These are phyloP conservation scores for Raja brachyura DNA, from an alignment of 2,113 vertebrate genomes.

Conservation along the genomic window DNA sequence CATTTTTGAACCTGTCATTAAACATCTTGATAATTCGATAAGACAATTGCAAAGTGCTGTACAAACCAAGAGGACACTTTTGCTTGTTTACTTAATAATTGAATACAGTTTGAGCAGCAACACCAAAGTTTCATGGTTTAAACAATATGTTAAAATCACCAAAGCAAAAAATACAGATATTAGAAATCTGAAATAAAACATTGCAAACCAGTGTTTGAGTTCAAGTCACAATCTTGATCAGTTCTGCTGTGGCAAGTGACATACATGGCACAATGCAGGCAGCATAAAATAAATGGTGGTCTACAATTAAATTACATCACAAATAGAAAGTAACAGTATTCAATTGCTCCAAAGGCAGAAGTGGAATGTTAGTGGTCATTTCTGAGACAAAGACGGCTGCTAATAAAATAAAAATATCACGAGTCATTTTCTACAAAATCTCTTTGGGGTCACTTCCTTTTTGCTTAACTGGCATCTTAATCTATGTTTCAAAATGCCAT, in stretches of 20 bases:
- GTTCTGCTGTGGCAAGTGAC: neutral
- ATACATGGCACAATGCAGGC: neutral
- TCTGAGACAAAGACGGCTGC: neutral
- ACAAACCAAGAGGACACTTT: neutral
- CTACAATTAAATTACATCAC: neutral
- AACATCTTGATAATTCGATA: neutral
- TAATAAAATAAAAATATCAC: neutral
- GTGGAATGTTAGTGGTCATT: neutral
- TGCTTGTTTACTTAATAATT: neutral
- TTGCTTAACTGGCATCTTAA: neutral
- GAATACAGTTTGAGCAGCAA: neutral
- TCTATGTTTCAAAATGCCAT: neutral
- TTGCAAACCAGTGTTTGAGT: neutral
- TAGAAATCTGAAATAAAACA: neutral
- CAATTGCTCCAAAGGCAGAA: too few species aligned
- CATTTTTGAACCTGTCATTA: neutral
- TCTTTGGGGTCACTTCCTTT: neutral
- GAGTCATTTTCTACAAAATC: neutral
- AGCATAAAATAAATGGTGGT: neutral
- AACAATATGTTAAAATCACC: neutral
- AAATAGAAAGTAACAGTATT: neutral
- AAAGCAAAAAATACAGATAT: neutral
- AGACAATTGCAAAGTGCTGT: neutral
- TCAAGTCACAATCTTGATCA: neutral
- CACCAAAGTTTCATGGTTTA: neutral